phyloP scores from a whole-genome alignment of 2,888 invertebrate genomes.

The Parelbella ahira region DNA sequence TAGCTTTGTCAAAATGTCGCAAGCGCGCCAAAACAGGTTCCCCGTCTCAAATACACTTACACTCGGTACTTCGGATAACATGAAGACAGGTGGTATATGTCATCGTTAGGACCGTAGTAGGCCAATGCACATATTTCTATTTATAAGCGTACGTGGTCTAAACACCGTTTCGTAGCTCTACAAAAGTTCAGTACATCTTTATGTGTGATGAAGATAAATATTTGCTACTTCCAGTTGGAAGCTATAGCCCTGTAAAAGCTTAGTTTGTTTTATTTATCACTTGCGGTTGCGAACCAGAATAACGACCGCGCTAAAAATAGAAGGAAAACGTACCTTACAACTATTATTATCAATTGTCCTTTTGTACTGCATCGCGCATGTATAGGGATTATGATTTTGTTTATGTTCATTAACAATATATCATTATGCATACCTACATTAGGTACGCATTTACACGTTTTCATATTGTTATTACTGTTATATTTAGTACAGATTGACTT shows the following conservation, averaged over 20 bases:
- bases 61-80: slow-evolving; percentile 7
- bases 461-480: too few relatives aligned
- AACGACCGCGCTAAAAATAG: slow-evolving; percentile 65
- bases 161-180: slow-evolving; percentile 1
- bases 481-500: too few relatives aligned
- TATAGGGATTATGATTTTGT: slow-evolving; percentile 2
- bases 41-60: slow-evolving; percentile 16
- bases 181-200: slow-evolving; percentile 1
- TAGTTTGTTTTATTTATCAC: slow-evolving; percentile 59
- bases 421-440: too few relatives aligned
- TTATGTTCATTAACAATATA: too few relatives aligned
- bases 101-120: slow-evolving; percentile 9
- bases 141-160: slow-evolving; percentile 12
- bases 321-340: slow-evolving; percentile 39
- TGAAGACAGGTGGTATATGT: slow-evolving; percentile 7
- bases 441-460: too few relatives aligned
- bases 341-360: slow-evolving; percentile 31
- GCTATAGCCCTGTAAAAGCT: slow-evolving; percentile 35
- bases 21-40: slow-evolving; percentile 20
- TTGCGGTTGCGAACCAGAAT: slow-evolving; percentile 53
- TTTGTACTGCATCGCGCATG: slow-evolving; percentile 19
- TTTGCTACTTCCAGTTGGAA: slow-evolving; percentile 15
- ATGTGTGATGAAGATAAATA: slow-evolving; percentile 11
- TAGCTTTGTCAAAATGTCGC: slow-evolving; percentile 36
- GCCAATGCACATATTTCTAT: slow-evolving; percentile 11